Conservation (phyloP, 2,888 invertebrate species). For the Neuroscelio doddi region DNA sequence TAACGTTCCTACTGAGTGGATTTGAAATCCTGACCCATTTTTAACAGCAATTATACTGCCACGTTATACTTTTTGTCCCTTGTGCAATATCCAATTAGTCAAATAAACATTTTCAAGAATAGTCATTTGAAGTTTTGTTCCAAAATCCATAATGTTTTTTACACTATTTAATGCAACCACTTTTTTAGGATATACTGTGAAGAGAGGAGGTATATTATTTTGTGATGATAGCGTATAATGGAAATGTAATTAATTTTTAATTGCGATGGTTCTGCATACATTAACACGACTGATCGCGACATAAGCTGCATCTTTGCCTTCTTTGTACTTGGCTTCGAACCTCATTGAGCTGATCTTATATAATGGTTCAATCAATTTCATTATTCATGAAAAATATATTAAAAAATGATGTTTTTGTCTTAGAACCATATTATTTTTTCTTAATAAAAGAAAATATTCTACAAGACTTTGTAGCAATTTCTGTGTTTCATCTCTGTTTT, state of each 20-base stretch:
- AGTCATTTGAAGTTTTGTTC: not conserved
- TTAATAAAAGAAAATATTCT: constrained; percentile 18
- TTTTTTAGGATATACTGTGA: not conserved
- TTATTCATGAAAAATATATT: constrained; percentile 22
- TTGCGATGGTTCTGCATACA: constrained; percentile 10
- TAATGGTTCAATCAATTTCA: no score
- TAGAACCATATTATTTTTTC: constrained; percentile 1
- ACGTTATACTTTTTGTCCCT: constrained; percentile 1
- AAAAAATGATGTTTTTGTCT: constrained; percentile 35
- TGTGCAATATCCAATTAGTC: constrained; percentile 4
- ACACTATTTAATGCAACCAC: not conserved
- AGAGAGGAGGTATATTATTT: not conserved
- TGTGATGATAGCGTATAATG: constrained; percentile 1
- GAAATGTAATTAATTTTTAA: constrained; percentile 13
- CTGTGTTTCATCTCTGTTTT: constrained; percentile 2
- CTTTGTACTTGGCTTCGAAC: constrained; percentile 25
- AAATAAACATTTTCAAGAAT: not conserved
- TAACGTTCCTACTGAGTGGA: not conserved
- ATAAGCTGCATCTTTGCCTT: constrained; percentile 1
- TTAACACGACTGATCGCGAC: constrained; percentile 7
- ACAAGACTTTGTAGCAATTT: constrained; percentile 11
- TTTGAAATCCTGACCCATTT: constrained; percentile 1
- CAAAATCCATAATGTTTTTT: not conserved
- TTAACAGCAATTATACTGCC: not conserved
- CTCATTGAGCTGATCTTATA: constrained; percentile 21